A percentile compares a stretch with the other conserved stretches of the same genome.
Evolutionary conservation across 2,797 vertebrate species (phyloP).

Genomic region (Mormyrops boulengeri): DNA sequence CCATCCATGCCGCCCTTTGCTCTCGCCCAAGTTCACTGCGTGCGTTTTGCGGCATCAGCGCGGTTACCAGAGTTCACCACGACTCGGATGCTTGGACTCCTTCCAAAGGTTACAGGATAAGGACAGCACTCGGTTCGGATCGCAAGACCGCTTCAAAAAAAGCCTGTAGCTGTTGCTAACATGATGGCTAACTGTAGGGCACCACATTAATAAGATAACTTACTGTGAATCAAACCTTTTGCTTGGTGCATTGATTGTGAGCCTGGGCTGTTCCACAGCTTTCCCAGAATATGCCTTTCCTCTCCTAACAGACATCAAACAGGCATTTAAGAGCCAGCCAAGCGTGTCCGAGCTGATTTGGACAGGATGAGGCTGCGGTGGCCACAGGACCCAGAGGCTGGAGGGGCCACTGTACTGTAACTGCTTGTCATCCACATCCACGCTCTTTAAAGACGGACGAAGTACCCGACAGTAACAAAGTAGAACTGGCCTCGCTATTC

Average conservation of each 20-base stretch:
- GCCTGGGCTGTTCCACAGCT: constrained; percentile 7
- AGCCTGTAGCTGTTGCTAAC: background rate
- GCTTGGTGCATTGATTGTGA: background rate
- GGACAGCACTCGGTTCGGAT: background rate
- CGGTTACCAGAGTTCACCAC: background rate
- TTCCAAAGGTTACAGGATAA: background rate
- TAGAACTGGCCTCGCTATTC: background rate
- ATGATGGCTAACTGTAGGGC: background rate
- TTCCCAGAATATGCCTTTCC: constrained; percentile 1
- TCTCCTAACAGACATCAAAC: constrained; percentile 33
- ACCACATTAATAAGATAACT: background rate
- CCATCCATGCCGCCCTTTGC: background rate
- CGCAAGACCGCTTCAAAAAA: background rate
- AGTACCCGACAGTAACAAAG: background rate
- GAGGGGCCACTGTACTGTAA: constrained; percentile 15
- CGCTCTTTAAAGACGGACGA: background rate
- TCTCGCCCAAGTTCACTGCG: background rate
- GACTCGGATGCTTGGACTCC: background rate
- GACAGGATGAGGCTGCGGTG: constrained; percentile 59
- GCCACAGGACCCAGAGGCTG: constrained; percentile 45
- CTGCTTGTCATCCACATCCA: constrained; percentile 23
- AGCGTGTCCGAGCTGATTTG: constrained; percentile 50
- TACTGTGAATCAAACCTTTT: background rate
- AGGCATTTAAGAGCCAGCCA: constrained; percentile 35
- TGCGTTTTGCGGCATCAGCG: background rate